Conservation (phyloP, 1,140 invertebrate genomes). For the Achatina immaculata region DNA sequence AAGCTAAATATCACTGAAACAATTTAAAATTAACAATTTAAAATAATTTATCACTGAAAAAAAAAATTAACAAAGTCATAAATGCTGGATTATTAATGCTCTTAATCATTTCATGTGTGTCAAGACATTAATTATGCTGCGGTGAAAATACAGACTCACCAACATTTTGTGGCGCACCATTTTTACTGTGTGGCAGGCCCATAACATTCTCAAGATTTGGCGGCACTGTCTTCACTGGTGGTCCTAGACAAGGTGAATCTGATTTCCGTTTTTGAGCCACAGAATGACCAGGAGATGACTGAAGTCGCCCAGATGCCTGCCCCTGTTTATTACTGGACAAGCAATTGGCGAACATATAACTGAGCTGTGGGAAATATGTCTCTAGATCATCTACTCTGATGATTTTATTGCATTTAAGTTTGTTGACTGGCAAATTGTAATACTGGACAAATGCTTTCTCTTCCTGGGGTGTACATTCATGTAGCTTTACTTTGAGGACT, state of each 20-base stretch:
- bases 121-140: no score
- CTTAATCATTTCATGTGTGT: no score
- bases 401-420: slow-evolving; percentile 66
- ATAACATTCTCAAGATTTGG: slow-evolving; percentile 24
- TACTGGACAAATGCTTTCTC: slow-evolving; percentile 67
- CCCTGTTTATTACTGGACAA: background rate
- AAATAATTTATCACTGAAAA: no score
- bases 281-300: background rate
- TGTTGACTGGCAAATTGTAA: slow-evolving; percentile 63
- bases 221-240: background rate
- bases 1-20: no score
- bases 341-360: slow-evolving; percentile 58
- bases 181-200: background rate
- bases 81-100: no score
- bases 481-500: slow-evolving; percentile 58
- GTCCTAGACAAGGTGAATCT: background rate
- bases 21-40: no score
- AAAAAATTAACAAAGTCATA: no score
- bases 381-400: slow-evolving; percentile 60
- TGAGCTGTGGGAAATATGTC: slow-evolving; percentile 63
- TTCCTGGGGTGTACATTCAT: slow-evolving; percentile 60
- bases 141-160: no score
- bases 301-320: background rate
- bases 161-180: background rate
- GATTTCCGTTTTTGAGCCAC: slow-evolving; percentile 1